A percentile compares a stretch with the other conserved stretches of the same genome.
Conservation (phyloP, 2,797 vertebrate species). For the Merluccius polli region DNA sequence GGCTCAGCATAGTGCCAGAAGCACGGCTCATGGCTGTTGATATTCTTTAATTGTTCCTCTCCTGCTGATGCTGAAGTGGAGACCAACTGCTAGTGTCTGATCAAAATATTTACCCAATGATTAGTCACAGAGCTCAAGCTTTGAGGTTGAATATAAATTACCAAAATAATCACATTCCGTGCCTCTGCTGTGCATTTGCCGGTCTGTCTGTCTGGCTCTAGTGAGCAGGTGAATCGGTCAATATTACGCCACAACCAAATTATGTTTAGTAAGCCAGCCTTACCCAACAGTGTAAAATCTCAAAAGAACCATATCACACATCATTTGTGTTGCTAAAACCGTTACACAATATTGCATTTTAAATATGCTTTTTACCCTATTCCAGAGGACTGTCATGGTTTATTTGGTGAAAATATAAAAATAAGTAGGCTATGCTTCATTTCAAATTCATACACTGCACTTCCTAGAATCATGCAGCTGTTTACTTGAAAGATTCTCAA, state of each 20-base stretch:
- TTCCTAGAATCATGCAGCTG: slow-evolving; percentile 33
- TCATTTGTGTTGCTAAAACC: too few relatives aligned
- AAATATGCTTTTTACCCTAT: too few relatives aligned
- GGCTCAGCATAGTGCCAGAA: neutral
- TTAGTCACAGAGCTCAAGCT: slow-evolving; percentile 19
- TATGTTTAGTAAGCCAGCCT: neutral
- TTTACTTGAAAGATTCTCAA: slow-evolving; percentile 22
- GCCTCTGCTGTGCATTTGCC: neutral
- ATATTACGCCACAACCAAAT: neutral
- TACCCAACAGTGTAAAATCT: too few relatives aligned
- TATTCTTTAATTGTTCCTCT: neutral
- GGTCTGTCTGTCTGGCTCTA: neutral
- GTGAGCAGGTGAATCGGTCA: neutral
- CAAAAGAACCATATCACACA: too few relatives aligned
- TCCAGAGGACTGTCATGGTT: too few relatives aligned
- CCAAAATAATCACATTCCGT: neutral
- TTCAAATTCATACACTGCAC: slow-evolving; percentile 15
- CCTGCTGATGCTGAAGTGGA: neutral
- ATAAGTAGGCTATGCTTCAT: neutral
- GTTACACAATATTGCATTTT: too few relatives aligned
- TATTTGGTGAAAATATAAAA: neutral
- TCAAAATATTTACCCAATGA: slow-evolving; percentile 9
- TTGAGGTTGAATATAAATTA: neutral
- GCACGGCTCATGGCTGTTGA: neutral
- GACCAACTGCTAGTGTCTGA: neutral